These are phyloP conservation scores for Hydractinia symbiolongicarpus DNA, from an alignment of 30 jellyfish, hydroid and myxozoan genomes.

Conservation along the genomic window DNA sequence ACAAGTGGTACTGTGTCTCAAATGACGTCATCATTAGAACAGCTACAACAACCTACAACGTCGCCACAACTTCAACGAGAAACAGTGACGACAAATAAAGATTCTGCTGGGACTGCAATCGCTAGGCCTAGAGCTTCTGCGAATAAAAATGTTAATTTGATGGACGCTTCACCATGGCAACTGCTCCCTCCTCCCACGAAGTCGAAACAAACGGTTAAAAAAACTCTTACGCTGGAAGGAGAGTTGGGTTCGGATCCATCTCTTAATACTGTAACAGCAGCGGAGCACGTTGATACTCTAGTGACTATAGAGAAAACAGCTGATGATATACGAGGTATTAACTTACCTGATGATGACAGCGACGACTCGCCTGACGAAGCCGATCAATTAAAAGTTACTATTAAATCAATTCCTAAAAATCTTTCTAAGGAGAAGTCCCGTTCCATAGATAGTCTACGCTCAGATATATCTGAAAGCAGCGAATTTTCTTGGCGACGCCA, in stretches of 20 bases:
- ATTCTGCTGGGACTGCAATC: slow-evolving; percentile 58
- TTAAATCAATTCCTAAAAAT: background rate
- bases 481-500: slow-evolving; percentile 6
- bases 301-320: slow-evolving; percentile 17
- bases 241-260: background rate
- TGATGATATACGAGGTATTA: slow-evolving; percentile 8
- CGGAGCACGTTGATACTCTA: background rate
- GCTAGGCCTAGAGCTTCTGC: slow-evolving; percentile 88
- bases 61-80: slow-evolving; percentile 15
- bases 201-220: slow-evolving; percentile 37
- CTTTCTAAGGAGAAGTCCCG: slow-evolving; percentile 35
- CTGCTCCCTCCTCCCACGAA: slow-evolving; percentile 93
- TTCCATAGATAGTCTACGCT: slow-evolving; percentile 41
- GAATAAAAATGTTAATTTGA: slow-evolving; percentile 55
- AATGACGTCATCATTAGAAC: slow-evolving; percentile 5
- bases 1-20: background rate
- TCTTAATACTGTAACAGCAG: background rate
- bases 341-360: background rate
- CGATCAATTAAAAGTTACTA: slow-evolving; percentile 14
- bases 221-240: slow-evolving; percentile 32
- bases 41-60: background rate
- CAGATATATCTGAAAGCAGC: slow-evolving; percentile 41
- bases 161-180: slow-evolving; percentile 96
- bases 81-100: slow-evolving; percentile 21
- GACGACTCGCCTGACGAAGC: slow-evolving; percentile 3